Percentiles rank a stretch among this genome's conserved stretches.
phyloP scores from a whole-genome alignment of 2,113 vertebrate genomes.

The Seriola rivoliana region DNA sequence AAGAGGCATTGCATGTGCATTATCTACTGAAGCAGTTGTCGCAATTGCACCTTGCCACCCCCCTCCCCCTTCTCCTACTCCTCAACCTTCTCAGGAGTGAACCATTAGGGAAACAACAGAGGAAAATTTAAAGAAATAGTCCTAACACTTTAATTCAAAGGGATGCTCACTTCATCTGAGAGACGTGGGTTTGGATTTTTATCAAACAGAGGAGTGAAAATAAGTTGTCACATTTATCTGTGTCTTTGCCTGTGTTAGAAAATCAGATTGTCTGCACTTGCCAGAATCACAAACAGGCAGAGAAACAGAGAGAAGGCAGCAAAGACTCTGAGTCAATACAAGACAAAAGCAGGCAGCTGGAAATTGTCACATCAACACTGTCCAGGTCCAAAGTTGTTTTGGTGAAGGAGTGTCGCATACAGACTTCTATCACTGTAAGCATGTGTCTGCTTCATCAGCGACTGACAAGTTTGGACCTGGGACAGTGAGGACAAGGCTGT shows the following conservation, averaged over 20 bases:
- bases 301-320: constrained; percentile 9
- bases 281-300: constrained; percentile 23
- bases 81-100: constrained; percentile 1
- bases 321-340: constrained; percentile 7
- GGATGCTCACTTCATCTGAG: background rate
- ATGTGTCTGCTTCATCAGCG: constrained; percentile 36
- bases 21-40: background rate
- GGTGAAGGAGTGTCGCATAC: constrained; percentile 12
- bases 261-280: background rate
- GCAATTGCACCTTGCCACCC: background rate
- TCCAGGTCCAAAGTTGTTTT: constrained; percentile 30
- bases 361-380: constrained; percentile 21
- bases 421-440: constrained; percentile 19
- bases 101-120: background rate
- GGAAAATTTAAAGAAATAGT: constrained; percentile 14
- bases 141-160: background rate
- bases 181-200: background rate
- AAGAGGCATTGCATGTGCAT: constrained; percentile 42
- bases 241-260: background rate
- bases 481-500: background rate
- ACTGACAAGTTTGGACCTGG: constrained; percentile 21
- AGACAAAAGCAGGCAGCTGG: constrained; percentile 43
- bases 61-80: no score
- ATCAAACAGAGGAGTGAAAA: background rate
- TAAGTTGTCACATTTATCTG: constrained; percentile 15